Base-by-base conservation (phyloP, 2,113 vertebrate genomes). In the Struthidea cinerea region DNA sequence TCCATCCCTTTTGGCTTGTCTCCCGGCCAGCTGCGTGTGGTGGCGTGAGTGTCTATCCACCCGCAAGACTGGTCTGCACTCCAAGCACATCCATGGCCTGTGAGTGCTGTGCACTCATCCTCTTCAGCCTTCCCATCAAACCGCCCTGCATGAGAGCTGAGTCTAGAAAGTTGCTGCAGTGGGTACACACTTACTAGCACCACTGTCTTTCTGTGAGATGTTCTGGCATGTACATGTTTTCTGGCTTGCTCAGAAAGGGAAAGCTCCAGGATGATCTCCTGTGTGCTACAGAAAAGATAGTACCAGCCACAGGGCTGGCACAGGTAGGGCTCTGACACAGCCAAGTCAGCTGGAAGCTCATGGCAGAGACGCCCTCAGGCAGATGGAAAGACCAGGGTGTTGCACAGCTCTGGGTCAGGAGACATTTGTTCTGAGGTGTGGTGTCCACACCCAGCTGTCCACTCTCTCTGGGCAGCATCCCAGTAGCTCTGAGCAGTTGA, bases 91-190 rank as follows among this genome's bases (percentile, higher is more conserved):
- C 19, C 7, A 1, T 9, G 27, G 26, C 11, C 17, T 4, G 1
- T 17, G 28, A 33, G 3, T 53, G 46, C 41, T 41, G 39, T 7
- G 42, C 24, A 3, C 39, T 30, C 4, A 2, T 32, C 50, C 24
- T 23, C 42, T 81, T 60, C 14, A 18, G 21, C 16, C n/a, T 30
- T 32, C 28, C 64, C 23, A 0, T 23, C 33, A 73, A 64, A 39
- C 8, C 2, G 33, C 12, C 16, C 46, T 6, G 2, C 16, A 2
- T 2, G 2, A 11, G 7, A 33, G 19, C 44, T 10, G 53, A 44
- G 39, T 7, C 20, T 1, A 0, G 50, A 73, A 60, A 16, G 33
- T 4, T 47, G 7, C 59, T 20, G 37, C 70, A 32, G 18, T 10
- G 21, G 56, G 13, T 23, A 13, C 30, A 26, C 28, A 1, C 13